Evolutionary conservation across 2,113 vertebrate genomes (phyloP).

Genomic region (Thomomys bottae): DNA sequence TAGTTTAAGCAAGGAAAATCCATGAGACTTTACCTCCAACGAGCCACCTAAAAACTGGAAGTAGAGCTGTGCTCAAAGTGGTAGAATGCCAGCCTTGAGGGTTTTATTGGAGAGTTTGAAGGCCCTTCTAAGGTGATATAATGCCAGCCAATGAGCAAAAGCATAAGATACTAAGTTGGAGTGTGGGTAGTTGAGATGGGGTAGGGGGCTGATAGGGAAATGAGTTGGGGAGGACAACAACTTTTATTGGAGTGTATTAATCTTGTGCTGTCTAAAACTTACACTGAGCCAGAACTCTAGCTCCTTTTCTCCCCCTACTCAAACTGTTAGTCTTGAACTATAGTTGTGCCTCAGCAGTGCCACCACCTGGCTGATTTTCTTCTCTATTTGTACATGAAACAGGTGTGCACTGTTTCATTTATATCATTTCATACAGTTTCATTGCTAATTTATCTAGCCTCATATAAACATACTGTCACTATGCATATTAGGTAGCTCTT

Average conservation of each 20-base stretch:
- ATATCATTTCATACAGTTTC: background rate
- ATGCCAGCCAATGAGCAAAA: too few relatives aligned
- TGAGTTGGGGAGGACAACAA: background rate
- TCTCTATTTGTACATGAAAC: background rate
- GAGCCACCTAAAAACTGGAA: too few relatives aligned
- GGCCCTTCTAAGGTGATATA: too few relatives aligned
- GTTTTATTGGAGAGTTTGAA: too few relatives aligned
- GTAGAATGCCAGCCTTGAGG: too few relatives aligned
- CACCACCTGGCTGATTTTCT: background rate
- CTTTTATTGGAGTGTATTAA: constrained; percentile 67
- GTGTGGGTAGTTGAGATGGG: too few relatives aligned
- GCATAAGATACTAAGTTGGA: too few relatives aligned
- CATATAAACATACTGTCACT: background rate
- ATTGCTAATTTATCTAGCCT: background rate
- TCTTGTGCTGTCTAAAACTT: background rate
- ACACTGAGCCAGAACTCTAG: background rate
- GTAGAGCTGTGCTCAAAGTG: too few relatives aligned
- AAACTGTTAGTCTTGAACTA: background rate
- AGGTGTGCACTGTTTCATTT: background rate
- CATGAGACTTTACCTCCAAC: too few relatives aligned
- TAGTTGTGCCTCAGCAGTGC: background rate
- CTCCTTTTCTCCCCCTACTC: too few relatives aligned
- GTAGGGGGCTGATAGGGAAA: too few relatives aligned
- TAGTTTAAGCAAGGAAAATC: too few relatives aligned
- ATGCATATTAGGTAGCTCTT: background rate